Conservation (phyloP, 2,113 vertebrate genomes). For the Lontra canadensis region DNA sequence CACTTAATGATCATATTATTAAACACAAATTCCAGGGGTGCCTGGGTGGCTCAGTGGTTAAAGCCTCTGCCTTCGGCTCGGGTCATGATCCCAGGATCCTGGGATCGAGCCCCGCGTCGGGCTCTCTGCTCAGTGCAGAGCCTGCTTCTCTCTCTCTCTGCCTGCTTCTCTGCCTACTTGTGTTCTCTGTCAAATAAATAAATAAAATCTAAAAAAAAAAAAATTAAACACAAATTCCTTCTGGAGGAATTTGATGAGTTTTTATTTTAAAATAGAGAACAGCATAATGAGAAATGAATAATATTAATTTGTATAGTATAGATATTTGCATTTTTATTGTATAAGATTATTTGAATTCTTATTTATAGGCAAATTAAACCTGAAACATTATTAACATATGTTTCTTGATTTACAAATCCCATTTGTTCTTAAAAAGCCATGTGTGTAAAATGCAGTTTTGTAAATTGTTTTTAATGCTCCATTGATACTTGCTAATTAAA, state of each 20-base stretch:
- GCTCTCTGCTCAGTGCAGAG: no score
- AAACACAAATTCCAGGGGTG: conserved; percentile 34
- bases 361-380: conserved; percentile 31
- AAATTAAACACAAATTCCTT: conserved; percentile 38
- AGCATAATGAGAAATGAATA: neutral
- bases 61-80: no score
- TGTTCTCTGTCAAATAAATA: no score
- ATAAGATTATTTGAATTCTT: conserved; percentile 46
- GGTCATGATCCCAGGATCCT: no score
- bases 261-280: conserved; percentile 37
- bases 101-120: no score
- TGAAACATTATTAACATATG: conserved; percentile 24
- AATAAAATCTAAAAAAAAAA: no score
- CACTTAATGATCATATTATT: neutral
- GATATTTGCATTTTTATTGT: conserved; percentile 21
- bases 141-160: no score
- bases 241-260: neutral
- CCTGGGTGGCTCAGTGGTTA: no score
- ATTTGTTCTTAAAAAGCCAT: conserved; percentile 43
- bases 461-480: conserved; percentile 14
- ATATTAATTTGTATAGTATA: conserved; percentile 13
- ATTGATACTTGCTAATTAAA: conserved; percentile 29
- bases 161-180: no score
- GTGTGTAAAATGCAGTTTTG: neutral
- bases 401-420: conserved; percentile 26